A percentile compares a stretch with the other conserved stretches of the same genome.
Conservation (phyloP, 2,888 invertebrate species). For the Calliphora vomitoria region DNA sequence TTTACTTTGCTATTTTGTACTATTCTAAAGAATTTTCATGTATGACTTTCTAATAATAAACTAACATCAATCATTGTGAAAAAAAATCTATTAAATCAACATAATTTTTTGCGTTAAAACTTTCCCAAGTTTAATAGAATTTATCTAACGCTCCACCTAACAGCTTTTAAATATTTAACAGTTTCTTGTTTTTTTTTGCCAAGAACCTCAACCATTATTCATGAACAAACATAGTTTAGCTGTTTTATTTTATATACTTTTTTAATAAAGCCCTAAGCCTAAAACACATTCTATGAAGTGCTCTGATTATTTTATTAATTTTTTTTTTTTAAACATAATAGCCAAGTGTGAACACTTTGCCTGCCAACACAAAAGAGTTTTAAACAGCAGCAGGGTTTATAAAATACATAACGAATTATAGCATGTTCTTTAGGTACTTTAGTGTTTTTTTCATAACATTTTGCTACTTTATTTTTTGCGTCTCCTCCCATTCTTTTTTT, state of each 20-base stretch:
- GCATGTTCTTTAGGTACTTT: too few species aligned
- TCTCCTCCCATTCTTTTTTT: too few species aligned
- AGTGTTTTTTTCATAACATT: too few species aligned
- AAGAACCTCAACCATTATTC: too few species aligned
- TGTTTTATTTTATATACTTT: too few species aligned
- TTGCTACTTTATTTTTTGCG: too few species aligned
- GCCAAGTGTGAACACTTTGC: conserved; percentile 38
- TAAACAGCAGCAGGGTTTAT: background rate
- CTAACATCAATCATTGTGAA: background rate
- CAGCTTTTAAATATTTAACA: conserved; percentile 13
- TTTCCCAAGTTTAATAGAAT: conserved; percentile 28
- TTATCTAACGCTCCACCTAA: too few species aligned
- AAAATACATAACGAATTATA: background rate
- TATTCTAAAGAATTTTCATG: too few species aligned
- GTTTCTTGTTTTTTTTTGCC: background rate
- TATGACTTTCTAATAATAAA: too few species aligned
- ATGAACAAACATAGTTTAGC: too few species aligned
- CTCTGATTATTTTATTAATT: conserved; percentile 56
- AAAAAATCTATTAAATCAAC: too few species aligned
- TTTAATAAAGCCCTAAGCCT: conserved; percentile 36
- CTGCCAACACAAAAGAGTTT: background rate
- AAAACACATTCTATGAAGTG: conserved; percentile 23
- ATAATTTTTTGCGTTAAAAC: background rate
- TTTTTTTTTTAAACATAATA: background rate
- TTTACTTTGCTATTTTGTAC: too few species aligned